These are phyloP conservation scores for Athene cunicularia DNA, from an alignment of 2,113 vertebrate genomes.

Conservation along the genomic window DNA sequence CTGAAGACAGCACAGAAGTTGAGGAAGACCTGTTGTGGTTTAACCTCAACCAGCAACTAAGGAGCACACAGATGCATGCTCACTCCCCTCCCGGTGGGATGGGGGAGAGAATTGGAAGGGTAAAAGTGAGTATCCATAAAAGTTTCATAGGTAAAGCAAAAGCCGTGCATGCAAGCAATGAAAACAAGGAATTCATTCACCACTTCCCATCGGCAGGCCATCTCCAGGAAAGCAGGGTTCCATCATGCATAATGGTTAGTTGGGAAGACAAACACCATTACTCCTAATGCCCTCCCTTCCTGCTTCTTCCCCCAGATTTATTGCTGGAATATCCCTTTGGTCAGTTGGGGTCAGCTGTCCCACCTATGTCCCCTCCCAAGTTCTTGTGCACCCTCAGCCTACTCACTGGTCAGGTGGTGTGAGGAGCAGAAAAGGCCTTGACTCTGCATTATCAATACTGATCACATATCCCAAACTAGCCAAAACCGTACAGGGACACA, in stretches of 20 bases:
- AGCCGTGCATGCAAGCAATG: fast-evolving
- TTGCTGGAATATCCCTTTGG: not conserved
- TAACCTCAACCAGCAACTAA: not conserved
- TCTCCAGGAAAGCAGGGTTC: not conserved
- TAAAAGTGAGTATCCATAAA: not conserved
- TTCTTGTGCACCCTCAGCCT: not conserved
- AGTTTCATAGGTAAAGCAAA: not conserved
- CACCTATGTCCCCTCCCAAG: fast-evolving
- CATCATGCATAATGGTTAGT: fast-evolving
- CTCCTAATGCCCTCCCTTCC: fast-evolving
- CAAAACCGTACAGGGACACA: not conserved
- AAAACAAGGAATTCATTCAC: not conserved
- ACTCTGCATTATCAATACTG: fast-evolving
- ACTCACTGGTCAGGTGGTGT: fast-evolving
- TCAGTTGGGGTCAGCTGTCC: not conserved
- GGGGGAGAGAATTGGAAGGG: not conserved
- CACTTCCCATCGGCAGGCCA: not conserved
- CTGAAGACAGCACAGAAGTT: not conserved
- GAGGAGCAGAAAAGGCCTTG: not conserved
- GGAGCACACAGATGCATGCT: not conserved
- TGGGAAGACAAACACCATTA: not conserved
- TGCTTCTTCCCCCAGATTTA: not conserved
- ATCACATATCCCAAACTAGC: not conserved
- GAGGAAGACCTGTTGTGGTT: not conserved
- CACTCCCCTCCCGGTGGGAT: not conserved